Evolutionary conservation across 64 coral and sea anemone genomes (phyloP).

Genomic region (Stichodactyla helianthus): DNA sequence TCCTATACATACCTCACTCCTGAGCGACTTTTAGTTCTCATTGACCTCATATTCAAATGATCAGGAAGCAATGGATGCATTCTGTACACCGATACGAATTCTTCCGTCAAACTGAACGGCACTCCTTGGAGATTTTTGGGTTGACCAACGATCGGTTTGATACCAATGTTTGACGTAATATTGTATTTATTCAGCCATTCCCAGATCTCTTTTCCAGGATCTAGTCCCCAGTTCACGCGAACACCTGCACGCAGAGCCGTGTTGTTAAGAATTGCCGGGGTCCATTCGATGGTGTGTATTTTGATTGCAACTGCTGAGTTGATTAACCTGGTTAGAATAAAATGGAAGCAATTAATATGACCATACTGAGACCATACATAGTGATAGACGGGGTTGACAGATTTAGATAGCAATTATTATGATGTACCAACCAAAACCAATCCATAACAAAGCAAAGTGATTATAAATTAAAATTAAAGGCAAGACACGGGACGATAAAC

Average conservation of each 20-base stretch:
- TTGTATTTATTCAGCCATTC: slow-evolving; percentile 51
- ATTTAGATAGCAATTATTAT: too few relatives aligned
- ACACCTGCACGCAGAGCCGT: slow-evolving; percentile 53
- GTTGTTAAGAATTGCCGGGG: slow-evolving; percentile 71
- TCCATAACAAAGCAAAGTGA: too few relatives aligned
- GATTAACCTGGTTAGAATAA: slow-evolving; percentile 31
- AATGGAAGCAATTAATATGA: neutral
- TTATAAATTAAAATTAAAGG: too few relatives aligned
- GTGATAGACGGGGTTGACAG: too few relatives aligned
- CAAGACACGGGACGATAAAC: too few relatives aligned
- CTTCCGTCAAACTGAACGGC: slow-evolving; percentile 67
- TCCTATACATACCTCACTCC: neutral
- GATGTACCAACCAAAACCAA: too few relatives aligned
- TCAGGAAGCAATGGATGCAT: slow-evolving; percentile 83
- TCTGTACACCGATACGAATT: slow-evolving; percentile 74
- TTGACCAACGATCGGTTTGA: slow-evolving; percentile 54
- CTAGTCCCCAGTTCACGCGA: slow-evolving; percentile 59
- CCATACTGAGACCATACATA: neutral
- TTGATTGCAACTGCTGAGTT: slow-evolving; percentile 63
- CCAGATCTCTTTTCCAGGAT: slow-evolving; percentile 49
- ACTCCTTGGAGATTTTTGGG: slow-evolving; percentile 49
- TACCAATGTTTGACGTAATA: slow-evolving; percentile 16
- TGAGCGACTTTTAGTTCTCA: slow-evolving; percentile 12
- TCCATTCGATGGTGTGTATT: slow-evolving; percentile 84
- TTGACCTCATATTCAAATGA: slow-evolving; percentile 31